Evolutionary conservation across 2,888 invertebrate species (phyloP).

Genomic region (Pyrocoelia pectoralis): DNA sequence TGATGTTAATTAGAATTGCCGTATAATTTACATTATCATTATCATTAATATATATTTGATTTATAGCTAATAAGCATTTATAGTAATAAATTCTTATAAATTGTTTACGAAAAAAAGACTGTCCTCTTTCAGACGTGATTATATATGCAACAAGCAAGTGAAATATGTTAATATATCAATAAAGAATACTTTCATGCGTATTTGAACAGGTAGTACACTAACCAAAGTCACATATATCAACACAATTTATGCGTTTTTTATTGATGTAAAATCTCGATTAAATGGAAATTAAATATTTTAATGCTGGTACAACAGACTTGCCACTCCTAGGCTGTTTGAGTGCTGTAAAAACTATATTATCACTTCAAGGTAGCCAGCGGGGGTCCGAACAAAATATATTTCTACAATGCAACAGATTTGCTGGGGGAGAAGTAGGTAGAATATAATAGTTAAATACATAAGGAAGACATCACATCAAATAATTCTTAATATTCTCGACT

Average conservation of each 20-base stretch:
- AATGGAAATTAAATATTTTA: slow-evolving; percentile 58
- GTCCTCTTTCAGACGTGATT: slow-evolving; percentile 15
- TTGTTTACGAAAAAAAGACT: slow-evolving; percentile 6
- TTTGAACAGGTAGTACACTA: slow-evolving; percentile 31
- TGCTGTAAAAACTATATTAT: slow-evolving; percentile 59
- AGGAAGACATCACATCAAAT: slow-evolving; percentile 29
- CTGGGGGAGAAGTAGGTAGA: slow-evolving; percentile 33
- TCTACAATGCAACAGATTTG: slow-evolving; percentile 40
- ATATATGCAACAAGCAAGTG: slow-evolving; percentile 40
- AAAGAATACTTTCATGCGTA: slow-evolving; percentile 39
- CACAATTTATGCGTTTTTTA: slow-evolving; percentile 56
- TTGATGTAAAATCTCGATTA: slow-evolving; percentile 58
- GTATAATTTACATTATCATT: slow-evolving; percentile 15
- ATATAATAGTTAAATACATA: slow-evolving; percentile 30
- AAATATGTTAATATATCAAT: slow-evolving; percentile 40
- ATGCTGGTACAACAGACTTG: slow-evolving; percentile 48
- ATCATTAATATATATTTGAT: background rate
- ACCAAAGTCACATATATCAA: slow-evolving; percentile 48
- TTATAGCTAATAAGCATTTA: slow-evolving; percentile 2
- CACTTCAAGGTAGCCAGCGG: slow-evolving; percentile 54
- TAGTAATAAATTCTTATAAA: background rate
- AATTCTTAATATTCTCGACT: slow-evolving; percentile 21
- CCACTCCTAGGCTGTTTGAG: slow-evolving; percentile 52
- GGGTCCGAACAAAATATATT: slow-evolving; percentile 55
- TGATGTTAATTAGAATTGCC: slow-evolving; percentile 16